A percentile compares a stretch with the other conserved stretches of the same genome.
Evolutionary conservation across 1,140 invertebrate species (phyloP).

Genomic region (Leptinotarsa defecta): DNA sequence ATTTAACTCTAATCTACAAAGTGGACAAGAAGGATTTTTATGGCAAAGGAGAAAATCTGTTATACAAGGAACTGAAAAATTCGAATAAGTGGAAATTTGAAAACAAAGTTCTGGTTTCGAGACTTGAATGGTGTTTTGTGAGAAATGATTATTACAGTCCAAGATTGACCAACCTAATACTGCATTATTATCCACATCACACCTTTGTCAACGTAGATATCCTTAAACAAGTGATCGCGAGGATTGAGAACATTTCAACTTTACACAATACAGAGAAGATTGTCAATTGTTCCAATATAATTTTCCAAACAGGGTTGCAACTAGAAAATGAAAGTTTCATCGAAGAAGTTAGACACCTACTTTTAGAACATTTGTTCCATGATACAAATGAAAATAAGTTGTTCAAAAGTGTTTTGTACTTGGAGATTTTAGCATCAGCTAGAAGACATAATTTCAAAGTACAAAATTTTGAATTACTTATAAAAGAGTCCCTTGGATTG

Average conservation of each 20-base stretch:
- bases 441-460: slow-evolving; percentile 23
- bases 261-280: slow-evolving; percentile 16
- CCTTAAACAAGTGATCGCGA: slow-evolving; percentile 4
- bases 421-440: slow-evolving; percentile 27
- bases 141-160: slow-evolving; percentile 4
- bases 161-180: slow-evolving; percentile 9
- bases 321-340: not conserved
- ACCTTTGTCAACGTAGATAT: not conserved
- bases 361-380: not conserved
- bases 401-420: slow-evolving; percentile 23
- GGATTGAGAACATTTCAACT: slow-evolving; percentile 12
- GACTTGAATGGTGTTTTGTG: not conserved
- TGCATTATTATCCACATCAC: not conserved
- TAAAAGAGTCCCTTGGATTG: not conserved
- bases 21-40: slow-evolving; percentile 30
- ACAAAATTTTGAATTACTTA: slow-evolving; percentile 10
- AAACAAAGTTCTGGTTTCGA: not conserved
- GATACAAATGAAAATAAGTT: not conserved
- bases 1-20: slow-evolving; percentile 32
- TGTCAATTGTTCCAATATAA: slow-evolving; percentile 18
- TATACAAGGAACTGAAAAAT: slow-evolving; percentile 20
- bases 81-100: slow-evolving; percentile 27
- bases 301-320: not conserved
- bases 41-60: slow-evolving; percentile 25
- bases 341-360: not conserved